Evolutionary conservation across 2,113 vertebrate genomes (phyloP).

Genomic region (Ceuthmochares aereus): DNA sequence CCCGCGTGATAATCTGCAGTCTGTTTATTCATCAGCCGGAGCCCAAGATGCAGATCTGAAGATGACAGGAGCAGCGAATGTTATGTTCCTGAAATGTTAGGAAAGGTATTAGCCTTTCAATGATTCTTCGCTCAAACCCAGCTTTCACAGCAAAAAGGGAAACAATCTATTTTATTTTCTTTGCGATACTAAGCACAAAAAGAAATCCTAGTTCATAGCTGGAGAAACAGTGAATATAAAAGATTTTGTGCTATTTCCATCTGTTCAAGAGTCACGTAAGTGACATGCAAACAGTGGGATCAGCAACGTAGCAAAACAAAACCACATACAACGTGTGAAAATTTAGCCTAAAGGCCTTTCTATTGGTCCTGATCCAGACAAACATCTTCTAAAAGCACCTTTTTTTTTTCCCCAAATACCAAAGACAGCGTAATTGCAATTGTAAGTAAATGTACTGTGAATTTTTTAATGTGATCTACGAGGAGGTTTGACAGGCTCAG

Average conservation of each 20-base stretch:
- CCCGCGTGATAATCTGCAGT: conserved; percentile 62
- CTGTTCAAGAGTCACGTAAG: not conserved
- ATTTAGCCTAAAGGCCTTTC: not conserved
- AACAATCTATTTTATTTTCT: conserved; percentile 14
- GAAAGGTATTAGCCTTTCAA: conserved; percentile 49
- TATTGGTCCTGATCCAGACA: not conserved
- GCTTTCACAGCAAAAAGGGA: conserved; percentile 29
- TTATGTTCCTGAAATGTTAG: conserved; percentile 7
- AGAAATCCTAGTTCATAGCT: not conserved
- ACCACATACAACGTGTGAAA: not conserved
- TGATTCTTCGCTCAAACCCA: not conserved
- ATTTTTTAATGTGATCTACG: not conserved
- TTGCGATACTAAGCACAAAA: not conserved
- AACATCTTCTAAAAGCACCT: not conserved
- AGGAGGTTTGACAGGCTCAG: not conserved
- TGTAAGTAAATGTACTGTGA: conserved; percentile 3
- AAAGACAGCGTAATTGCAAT: not conserved
- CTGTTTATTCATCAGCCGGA: conserved; percentile 71
- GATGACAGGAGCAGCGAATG: conserved; percentile 33
- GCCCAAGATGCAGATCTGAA: conserved; percentile 42
- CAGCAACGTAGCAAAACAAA: not conserved
- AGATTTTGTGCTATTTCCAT: not conserved
- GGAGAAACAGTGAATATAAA: not conserved
- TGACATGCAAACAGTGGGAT: not conserved
- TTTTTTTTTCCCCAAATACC: not conserved